Base-by-base conservation (phyloP, 2,797 vertebrate species). In the Cyprinodon diabolis region DNA sequence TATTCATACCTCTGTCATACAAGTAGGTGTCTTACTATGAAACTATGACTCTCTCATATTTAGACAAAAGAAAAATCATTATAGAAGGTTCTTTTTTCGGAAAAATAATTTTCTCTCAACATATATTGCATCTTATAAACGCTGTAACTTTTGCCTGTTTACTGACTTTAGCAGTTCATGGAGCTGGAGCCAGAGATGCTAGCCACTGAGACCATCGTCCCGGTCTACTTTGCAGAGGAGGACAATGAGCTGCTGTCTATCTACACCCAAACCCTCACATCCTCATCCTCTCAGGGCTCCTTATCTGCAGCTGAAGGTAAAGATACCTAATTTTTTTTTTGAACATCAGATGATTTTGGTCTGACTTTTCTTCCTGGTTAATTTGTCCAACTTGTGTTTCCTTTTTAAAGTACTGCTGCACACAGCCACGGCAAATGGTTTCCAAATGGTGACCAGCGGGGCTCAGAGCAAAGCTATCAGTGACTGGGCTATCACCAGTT, bases 381-480 rank as follows among this genome's bases (percentile, higher is more conserved):
- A 15, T 17, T 15, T n/a, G 43, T 49, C 15, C 7, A 19, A 15
- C 35, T 37, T 4, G 40, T 4, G 0, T 17, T 43, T 68, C 35
- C 56, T 58, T 52, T 69, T 58, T 84, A 1, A 74, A 99, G 98
- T 99, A 76, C 91, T 99, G 76, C 91, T 99, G 60, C 97, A 98
- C 85, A 99, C 98, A 0, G 98, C 98, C 71, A 99, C 98, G 1
- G 98, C 98, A 78, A 99, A 98, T 0, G 98, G 98, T 75, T 99
- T 99, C 87, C 98, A 99, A 93, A 99, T 99, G 98, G 98, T 99
- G 81, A 99, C 97, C 70, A 99, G 97, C 0, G 98, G 98, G 69
- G 95, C 96, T 73, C 98, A 99, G 86, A 99, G 98, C 91, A 99
- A 99, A 95, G 97, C 98, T 0, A 84, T 99, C 89, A 98, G 89